A percentile compares a stretch with the other conserved stretches of the same genome.
Conservation (phyloP, 2,888 invertebrate species). For the Malthinus seriepunctatus region DNA sequence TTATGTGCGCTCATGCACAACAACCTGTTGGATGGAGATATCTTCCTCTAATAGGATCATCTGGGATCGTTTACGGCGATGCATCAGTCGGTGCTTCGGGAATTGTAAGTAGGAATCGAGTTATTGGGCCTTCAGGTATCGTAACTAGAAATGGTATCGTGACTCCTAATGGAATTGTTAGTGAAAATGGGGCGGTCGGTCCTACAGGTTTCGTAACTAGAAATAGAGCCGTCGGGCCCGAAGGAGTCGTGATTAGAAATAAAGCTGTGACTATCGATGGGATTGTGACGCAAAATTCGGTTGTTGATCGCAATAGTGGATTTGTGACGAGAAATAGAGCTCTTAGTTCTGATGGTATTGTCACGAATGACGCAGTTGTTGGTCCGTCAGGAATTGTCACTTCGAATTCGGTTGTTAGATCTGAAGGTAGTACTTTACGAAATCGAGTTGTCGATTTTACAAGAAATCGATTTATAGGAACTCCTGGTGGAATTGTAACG, state of each 20-base stretch:
- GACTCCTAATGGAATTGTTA: constrained; percentile 21
- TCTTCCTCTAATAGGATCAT: not conserved
- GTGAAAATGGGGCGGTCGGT: not conserved
- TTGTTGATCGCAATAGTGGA: not conserved
- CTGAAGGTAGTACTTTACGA: no score
- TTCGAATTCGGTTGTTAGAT: no score
- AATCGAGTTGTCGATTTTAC: no score
- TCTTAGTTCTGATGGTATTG: not conserved
- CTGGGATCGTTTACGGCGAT: not conserved
- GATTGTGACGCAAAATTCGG: not conserved
- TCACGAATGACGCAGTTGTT: not conserved
- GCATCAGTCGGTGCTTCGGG: constrained; percentile 19
- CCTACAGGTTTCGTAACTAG: constrained; percentile 1
- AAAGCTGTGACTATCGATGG: not conserved
- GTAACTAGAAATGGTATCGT: constrained; percentile 22
- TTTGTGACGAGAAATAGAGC: not conserved
- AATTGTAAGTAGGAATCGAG: constrained; percentile 14
- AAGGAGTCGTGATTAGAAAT: constrained; percentile 2
- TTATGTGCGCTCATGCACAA: not conserved
- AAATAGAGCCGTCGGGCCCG: constrained; percentile 6
- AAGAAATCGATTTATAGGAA: no score
- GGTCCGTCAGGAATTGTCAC: not conserved
- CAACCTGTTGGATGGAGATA: not conserved
- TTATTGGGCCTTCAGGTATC: constrained; percentile 22
- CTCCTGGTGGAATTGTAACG: no score